Percentiles rank a stretch among this genome's conserved stretches.
These are phyloP conservation scores for Venustaconcha ellipsiformis DNA, from an alignment of 1,140 invertebrate species.

Conservation along the genomic window DNA sequence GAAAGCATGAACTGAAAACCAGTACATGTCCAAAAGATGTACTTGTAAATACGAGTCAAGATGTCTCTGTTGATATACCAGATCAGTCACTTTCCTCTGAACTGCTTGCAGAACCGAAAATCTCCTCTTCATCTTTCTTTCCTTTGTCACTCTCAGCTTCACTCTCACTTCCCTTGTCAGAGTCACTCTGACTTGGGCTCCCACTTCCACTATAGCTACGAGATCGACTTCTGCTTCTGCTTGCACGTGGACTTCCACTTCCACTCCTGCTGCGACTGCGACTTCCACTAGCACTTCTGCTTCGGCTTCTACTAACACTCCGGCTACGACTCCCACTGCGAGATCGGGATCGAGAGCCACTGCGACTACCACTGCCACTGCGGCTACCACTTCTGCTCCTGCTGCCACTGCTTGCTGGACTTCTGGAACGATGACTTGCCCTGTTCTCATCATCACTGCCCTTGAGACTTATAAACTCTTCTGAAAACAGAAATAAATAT, in stretches of 20 bases:
- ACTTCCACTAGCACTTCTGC: conserved; percentile 11
- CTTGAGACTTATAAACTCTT: conserved; percentile 32
- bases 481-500: conserved; percentile 1
- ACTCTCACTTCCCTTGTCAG: conserved; percentile 47
- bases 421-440: too few relatives aligned
- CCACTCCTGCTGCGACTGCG: conserved; percentile 26
- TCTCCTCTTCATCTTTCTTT: conserved; percentile 69
- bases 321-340: conserved; percentile 32
- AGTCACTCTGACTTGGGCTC: conserved; percentile 48
- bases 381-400: conserved; percentile 22
- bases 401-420: not conserved
- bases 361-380: conserved; percentile 33
- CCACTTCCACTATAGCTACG: conserved; percentile 35
- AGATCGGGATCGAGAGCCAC: conserved; percentile 9
- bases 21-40: too few relatives aligned
- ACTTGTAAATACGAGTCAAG: too few relatives aligned
- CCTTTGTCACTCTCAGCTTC: conserved; percentile 51
- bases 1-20: too few relatives aligned
- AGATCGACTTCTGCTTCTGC: conserved; percentile 21
- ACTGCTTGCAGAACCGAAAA: conserved; percentile 67
- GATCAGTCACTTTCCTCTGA: conserved; percentile 43
- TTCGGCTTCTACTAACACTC: conserved; percentile 3
- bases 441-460: conserved; percentile 32
- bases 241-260: conserved; percentile 30
- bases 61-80: not conserved